phyloP scores from a whole-genome alignment of 2,113 vertebrate genomes.

The Syrmaticus mikado region DNA sequence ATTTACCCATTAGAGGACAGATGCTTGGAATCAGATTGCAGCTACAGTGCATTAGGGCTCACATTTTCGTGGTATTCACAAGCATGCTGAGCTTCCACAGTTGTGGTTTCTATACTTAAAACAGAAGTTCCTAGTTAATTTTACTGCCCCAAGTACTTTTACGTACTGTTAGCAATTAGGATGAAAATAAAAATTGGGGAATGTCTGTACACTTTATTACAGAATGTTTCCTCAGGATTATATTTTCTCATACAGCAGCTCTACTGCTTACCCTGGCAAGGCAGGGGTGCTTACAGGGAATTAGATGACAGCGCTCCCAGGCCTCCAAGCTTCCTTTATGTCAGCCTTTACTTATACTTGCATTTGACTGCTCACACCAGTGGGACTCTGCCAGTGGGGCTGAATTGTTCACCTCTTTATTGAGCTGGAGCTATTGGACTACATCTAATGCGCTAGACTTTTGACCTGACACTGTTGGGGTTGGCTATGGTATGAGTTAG shows the following conservation, averaged over 20 bases:
- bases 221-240: slow-evolving; percentile 28
- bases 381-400: not conserved
- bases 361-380: not conserved
- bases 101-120: slow-evolving; percentile 72
- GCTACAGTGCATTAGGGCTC: not conserved
- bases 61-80: slow-evolving; percentile 49
- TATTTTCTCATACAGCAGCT: not conserved
- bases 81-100: slow-evolving; percentile 50
- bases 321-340: not conserved
- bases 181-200: slow-evolving; percentile 44
- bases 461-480: not conserved
- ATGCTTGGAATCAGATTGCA: slow-evolving; percentile 67
- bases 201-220: slow-evolving; percentile 27
- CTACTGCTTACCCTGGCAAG: not conserved
- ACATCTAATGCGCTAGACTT: not conserved
- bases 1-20: slow-evolving; percentile 19
- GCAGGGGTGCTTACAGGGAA: not conserved
- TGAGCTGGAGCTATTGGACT: not conserved
- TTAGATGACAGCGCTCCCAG: not conserved
- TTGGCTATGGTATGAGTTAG: not conserved
- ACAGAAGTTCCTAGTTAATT: slow-evolving; percentile 45
- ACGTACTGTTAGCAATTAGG: slow-evolving; percentile 47
- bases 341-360: not conserved
- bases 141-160: slow-evolving; percentile 44
- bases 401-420: not conserved